phyloP scores from a whole-genome alignment of 2,888 invertebrate genomes.

The Sinelater perroti region DNA sequence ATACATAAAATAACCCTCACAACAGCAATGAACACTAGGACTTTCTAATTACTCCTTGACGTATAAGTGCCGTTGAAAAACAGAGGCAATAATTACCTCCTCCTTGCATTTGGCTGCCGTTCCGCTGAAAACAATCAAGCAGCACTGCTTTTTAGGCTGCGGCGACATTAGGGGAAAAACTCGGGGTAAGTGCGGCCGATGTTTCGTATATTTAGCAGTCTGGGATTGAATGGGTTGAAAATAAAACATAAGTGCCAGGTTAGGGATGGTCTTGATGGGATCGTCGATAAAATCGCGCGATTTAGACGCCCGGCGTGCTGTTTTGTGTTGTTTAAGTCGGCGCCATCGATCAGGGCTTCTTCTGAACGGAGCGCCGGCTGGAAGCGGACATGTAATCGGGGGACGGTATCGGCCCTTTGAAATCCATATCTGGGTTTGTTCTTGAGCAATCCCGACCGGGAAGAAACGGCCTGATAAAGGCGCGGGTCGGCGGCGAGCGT shows the following conservation, averaged over 20 bases:
- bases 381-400: slow-evolving; percentile 38
- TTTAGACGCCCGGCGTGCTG: neutral
- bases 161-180: too few species aligned
- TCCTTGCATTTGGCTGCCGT: too few species aligned
- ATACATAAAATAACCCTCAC: too few species aligned
- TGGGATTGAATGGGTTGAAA: slow-evolving; percentile 28
- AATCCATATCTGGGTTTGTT: too few species aligned
- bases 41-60: too few species aligned
- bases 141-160: too few species aligned
- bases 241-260: slow-evolving; percentile 28
- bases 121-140: too few species aligned
- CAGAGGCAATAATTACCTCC: too few species aligned
- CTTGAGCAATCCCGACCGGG: neutral
- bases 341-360: neutral
- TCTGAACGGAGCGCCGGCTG: slow-evolving; percentile 1
- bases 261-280: slow-evolving; percentile 14
- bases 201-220: slow-evolving; percentile 26
- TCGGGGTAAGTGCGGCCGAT: too few species aligned
- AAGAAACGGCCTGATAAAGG: slow-evolving; percentile 36
- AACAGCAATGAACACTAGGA: too few species aligned
- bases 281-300: neutral
- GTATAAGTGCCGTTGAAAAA: too few species aligned
- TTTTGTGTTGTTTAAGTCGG: neutral
- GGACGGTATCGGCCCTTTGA: too few species aligned
- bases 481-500: slow-evolving; percentile 31